Conservation (phyloP, 2,888 invertebrate species). For the Glaucopsyche alexis region DNA sequence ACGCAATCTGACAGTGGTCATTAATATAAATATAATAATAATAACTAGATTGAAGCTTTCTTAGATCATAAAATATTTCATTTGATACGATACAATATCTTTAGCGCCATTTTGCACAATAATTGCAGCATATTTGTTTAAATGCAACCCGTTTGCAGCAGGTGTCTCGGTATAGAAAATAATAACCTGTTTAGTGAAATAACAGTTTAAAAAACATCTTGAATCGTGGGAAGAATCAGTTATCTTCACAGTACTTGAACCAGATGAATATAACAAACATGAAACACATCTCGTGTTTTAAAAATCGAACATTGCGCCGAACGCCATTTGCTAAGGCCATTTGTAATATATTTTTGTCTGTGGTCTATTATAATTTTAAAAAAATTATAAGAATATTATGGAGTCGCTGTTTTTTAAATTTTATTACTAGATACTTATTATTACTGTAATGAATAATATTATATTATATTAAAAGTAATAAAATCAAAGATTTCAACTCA, state of each 20-base stretch:
- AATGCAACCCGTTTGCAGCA: constrained; percentile 13
- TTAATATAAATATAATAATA: too few relatives aligned
- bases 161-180: constrained; percentile 21
- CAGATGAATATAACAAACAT: constrained; percentile 52
- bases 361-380: not conserved
- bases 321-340: too few relatives aligned
- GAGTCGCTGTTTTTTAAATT: too few relatives aligned
- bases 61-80: too few relatives aligned
- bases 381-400: too few relatives aligned
- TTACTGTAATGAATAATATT: too few relatives aligned
- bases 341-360: not conserved
- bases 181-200: constrained; percentile 27
- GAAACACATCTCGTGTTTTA: too few relatives aligned
- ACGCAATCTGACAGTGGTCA: too few relatives aligned
- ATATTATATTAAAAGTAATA: too few relatives aligned
- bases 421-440: too few relatives aligned
- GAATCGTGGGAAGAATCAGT: constrained; percentile 29
- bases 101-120: constrained; percentile 10
- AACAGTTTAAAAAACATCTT: constrained; percentile 25
- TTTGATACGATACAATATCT: not conserved
- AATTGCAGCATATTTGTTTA: not conserved
- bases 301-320: not conserved
- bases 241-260: constrained; percentile 41
- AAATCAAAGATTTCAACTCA: too few relatives aligned
- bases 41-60: too few relatives aligned